Conservation (phyloP, 2,113 vertebrate genomes). For the Gasterosteus nipponicus region DNA sequence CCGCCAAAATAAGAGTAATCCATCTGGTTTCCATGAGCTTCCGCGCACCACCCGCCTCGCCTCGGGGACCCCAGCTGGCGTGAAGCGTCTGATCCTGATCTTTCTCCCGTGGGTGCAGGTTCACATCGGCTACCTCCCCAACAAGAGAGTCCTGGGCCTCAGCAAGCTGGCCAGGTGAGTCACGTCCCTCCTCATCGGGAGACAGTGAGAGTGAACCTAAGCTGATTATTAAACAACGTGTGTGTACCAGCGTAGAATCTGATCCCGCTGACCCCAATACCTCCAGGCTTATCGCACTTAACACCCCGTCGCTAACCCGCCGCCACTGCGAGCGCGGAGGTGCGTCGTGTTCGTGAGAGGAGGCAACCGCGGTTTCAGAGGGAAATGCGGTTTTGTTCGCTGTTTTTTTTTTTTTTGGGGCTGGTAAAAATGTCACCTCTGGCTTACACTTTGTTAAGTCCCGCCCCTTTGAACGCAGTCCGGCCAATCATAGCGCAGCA, state of each 20-base stretch:
- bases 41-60: not conserved
- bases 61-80: not conserved
- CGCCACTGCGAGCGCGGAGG: no score
- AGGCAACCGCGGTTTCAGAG: no score
- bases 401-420: no score
- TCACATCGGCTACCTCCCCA: slow-evolving; percentile 97
- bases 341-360: no score
- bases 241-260: slow-evolving; percentile 57
- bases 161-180: slow-evolving; percentile 97
- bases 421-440: no score
- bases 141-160: slow-evolving; percentile 97
- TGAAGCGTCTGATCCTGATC: not conserved
- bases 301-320: slow-evolving; percentile 34
- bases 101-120: slow-evolving; percentile 80
- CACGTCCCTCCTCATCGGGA: not conserved
- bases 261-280: slow-evolving; percentile 82
- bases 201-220: slow-evolving; percentile 40
- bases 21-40: not conserved
- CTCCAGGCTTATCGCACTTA: slow-evolving; percentile 68
- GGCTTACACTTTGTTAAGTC: no score
- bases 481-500: no score
- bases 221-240: slow-evolving; percentile 64
- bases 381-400: no score
- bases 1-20: not conserved
- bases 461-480: no score